Conservation (phyloP, 30 jellyfish, hydroid and myxozoan genomes). For the Hydractinia echinata region DNA sequence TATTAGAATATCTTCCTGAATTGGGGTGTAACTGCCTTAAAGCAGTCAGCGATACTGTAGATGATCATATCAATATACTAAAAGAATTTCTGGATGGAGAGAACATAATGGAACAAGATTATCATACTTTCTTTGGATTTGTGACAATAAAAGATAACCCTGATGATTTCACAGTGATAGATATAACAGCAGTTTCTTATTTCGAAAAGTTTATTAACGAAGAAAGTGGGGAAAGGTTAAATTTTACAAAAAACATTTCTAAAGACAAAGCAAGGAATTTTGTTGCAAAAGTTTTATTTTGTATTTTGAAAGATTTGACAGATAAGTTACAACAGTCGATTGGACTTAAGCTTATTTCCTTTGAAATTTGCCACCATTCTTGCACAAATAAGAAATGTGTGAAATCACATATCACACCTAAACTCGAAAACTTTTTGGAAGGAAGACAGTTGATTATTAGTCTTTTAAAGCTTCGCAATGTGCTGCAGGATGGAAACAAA, state of each 20-base stretch:
- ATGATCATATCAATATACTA: too few species aligned
- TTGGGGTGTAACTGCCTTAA: too few species aligned
- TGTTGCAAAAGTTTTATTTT: neutral
- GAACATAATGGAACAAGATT: too few species aligned
- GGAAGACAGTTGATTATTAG: neutral
- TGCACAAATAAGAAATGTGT: neutral
- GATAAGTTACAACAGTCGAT: neutral
- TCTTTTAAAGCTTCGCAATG: neutral
- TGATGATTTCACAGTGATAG: too few species aligned
- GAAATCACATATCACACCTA: conserved; percentile 6
- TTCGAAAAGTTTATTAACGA: neutral
- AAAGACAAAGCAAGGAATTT: neutral
- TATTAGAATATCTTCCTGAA: too few species aligned
- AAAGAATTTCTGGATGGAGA: too few species aligned
- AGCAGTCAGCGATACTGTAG: too few species aligned
- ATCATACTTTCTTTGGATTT: too few species aligned
- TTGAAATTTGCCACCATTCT: neutral
- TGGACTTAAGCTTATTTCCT: neutral
- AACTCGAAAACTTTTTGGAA: neutral
- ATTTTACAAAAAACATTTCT: conserved; percentile 1
- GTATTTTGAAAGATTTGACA: neutral
- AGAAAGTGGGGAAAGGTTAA: neutral
- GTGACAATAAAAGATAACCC: too few species aligned
- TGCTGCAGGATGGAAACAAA: neutral
- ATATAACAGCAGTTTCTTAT: too few species aligned